These are phyloP conservation scores for Bellardia bayeri DNA, from an alignment of 2,888 invertebrate species.

Conservation along the genomic window DNA sequence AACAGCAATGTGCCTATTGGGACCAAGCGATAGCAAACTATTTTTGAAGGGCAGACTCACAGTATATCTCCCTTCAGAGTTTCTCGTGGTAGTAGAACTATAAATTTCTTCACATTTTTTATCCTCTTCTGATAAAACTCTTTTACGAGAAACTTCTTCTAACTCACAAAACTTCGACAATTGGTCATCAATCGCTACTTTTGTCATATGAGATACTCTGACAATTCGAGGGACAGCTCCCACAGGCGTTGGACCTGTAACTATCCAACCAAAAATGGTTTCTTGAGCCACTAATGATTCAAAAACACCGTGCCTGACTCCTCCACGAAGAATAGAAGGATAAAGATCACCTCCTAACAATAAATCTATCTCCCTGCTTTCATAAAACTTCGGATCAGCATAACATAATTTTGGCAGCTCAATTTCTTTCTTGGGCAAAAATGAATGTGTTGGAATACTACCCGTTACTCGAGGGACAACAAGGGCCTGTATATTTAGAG, in stretches of 20 bases:
- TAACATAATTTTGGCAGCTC: neutral
- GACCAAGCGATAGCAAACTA: too few species aligned
- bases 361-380: neutral
- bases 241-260: neutral
- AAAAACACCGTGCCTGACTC: too few species aligned
- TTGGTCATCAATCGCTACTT: neutral
- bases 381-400: neutral
- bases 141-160: neutral
- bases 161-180: conserved; percentile 1
- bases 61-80: too few species aligned
- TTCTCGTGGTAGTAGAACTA: too few species aligned
- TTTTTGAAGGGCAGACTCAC: too few species aligned
- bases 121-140: too few species aligned
- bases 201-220: too few species aligned
- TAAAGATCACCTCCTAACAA: too few species aligned
- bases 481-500: neutral
- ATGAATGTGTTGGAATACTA: neutral
- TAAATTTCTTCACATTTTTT: too few species aligned
- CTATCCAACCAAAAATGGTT: neutral
- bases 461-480: neutral
- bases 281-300: too few species aligned
- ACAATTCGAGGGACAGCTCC: neutral
- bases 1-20: too few species aligned
- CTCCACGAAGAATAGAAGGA: too few species aligned
- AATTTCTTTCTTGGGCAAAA: neutral